Base-by-base conservation (phyloP, 2,888 invertebrate genomes). In the Ichneumon xanthorius region DNA sequence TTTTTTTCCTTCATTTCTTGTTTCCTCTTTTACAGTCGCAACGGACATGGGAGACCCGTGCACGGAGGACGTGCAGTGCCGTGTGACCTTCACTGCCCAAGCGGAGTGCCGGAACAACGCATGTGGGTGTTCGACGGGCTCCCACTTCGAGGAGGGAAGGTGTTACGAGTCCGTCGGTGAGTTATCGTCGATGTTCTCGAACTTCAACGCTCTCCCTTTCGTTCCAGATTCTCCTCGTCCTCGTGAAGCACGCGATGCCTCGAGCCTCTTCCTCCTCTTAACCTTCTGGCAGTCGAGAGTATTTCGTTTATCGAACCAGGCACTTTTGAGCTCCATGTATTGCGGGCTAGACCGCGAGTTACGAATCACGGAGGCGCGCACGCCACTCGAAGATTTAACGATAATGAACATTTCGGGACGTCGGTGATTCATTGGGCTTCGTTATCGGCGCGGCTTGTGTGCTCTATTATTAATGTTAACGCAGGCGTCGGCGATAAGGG, bases 91-190 rank as follows among this genome's bases (percentile, higher is more conserved):
- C 89, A 92, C 92, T 53, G 89, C 90, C 37, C 90, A 92, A 82
- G 92, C 94, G 58, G 91, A 93, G 88, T 94, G 94, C 88, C 86
- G 89, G 78, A 89, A 90, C 78, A 90, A 89, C 77, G 88, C 85
- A 40, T 94, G 94, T 85, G 90, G 90, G 82, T 94, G 94, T 83
- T 91, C 91, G 71, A 87, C 89, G 67, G 92, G 92, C 26, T 91
- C 94, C 22, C 93, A 92, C 85, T 94, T 92, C 88, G 90, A 89
- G 76, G 90, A 92, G 63, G 75, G 92, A 77, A 91, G 92, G 81
- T 94, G 94, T 88, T 93, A 94, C 90, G 89, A 92, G 88, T 92
- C 92, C 75, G 91, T 93, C 67, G 92, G 94, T 94, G 89, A 89
- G 88, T 73, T 50, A 72, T 70, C 55, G 14, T 65, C 68, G 68